Evolutionary conservation across 2,797 vertebrate genomes (phyloP).

Genomic region (Nasua narica): DNA sequence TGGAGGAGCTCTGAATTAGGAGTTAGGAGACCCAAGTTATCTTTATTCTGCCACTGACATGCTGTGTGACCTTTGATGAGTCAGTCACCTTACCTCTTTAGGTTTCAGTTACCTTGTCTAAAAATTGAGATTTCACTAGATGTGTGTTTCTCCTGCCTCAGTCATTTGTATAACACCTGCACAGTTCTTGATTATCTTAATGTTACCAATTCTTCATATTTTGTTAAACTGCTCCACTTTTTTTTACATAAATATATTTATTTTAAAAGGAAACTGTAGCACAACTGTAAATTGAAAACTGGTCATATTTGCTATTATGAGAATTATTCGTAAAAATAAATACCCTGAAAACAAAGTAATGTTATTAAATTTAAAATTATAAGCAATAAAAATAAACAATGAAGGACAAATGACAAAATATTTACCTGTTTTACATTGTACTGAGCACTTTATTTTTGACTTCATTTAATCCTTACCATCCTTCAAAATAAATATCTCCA

Average conservation of each 20-base stretch:
- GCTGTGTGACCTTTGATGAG: neutral
- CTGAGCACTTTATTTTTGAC: neutral
- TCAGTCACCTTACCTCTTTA: neutral
- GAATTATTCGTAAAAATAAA: constrained; percentile 26
- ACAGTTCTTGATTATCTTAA: neutral
- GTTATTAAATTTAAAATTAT: neutral
- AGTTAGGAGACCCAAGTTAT: neutral
- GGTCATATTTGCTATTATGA: neutral
- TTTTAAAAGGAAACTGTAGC: neutral
- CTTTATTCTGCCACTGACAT: neutral
- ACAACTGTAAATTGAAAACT: neutral
- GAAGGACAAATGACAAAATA: neutral
- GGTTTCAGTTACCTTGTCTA: neutral
- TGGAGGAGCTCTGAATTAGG: neutral
- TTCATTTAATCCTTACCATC: neutral
- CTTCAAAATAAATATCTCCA: neutral
- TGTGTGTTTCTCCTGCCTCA: neutral
- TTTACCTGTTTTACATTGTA: neutral
- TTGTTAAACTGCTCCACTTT: neutral
- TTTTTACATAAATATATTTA: neutral
- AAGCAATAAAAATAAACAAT: neutral
- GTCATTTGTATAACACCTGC: neutral
- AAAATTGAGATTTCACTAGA: neutral
- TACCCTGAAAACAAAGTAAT: neutral
- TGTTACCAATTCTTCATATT: neutral